Evolutionary conservation across 1,140 invertebrate species (phyloP).

Genomic region (Maconellicoccus hirsutus): DNA sequence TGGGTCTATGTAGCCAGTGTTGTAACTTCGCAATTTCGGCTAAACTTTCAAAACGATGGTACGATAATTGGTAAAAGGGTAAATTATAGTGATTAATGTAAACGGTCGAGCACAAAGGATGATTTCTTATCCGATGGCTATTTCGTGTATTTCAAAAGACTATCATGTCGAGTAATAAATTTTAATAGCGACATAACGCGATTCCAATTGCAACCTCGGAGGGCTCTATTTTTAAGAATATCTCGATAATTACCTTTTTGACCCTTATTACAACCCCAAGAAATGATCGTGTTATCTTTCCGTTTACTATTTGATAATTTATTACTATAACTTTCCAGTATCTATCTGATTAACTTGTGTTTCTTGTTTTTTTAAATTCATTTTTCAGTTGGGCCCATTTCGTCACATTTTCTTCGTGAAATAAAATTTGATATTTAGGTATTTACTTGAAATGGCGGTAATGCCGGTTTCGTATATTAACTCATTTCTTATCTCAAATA

Average conservation of each 20-base stretch:
- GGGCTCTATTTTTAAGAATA: neutral
- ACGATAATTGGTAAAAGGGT: neutral
- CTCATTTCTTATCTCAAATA: no score
- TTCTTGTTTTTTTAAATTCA: no score
- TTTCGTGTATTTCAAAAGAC: neutral
- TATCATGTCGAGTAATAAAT: neutral
- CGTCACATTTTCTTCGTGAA: no score
- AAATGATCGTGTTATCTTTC: no score
- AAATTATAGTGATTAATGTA: neutral
- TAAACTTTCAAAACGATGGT: neutral
- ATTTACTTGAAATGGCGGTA: no score
- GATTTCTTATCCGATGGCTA: neutral
- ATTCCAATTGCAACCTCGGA: neutral
- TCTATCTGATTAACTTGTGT: no score
- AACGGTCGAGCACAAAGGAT: neutral
- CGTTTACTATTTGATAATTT: no score
- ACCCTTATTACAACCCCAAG: neutral
- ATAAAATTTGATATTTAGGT: no score
- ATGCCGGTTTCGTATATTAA: no score
- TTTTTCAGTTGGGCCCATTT: no score
- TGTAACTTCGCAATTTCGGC: neutral
- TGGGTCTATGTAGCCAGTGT: neutral
- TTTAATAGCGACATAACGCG: neutral
- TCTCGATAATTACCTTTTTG: neutral
- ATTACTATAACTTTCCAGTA: no score